Evolutionary conservation across 1,140 invertebrate genomes (phyloP).

Genomic region (Ceratina japonica): DNA sequence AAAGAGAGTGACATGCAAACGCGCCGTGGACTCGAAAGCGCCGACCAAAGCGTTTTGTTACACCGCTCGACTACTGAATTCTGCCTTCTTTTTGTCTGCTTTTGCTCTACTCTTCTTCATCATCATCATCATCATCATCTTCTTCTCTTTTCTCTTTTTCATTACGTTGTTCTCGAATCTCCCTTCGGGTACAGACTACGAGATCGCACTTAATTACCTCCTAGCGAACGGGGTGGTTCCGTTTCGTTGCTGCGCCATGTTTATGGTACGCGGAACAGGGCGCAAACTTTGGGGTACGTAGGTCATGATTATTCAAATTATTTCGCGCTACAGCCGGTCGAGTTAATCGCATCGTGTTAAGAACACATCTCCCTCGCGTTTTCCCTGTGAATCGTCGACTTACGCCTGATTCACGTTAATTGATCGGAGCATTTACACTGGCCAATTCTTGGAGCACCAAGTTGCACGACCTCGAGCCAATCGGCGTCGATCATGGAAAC

Average conservation of each 20-base stretch:
- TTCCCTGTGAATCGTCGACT: no score
- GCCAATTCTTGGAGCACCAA: no score
- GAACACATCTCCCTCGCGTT: no score
- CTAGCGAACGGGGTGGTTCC: constrained; percentile 22
- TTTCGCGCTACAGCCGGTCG: background rate
- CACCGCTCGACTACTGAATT: constrained; percentile 59
- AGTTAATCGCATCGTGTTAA: no score
- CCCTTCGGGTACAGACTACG: constrained; percentile 6
- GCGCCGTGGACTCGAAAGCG: constrained; percentile 67
- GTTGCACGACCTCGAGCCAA: no score
- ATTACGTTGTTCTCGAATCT: constrained; percentile 21
- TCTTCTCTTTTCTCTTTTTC: constrained; percentile 18
- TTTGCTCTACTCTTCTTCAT: background rate
- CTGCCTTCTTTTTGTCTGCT: constrained; percentile 34
- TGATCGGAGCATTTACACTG: no score
- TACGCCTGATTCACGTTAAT: no score
- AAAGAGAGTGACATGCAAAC: constrained; percentile 61
- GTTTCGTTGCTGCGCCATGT: constrained; percentile 10
- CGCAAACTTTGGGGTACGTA: constrained; percentile 17
- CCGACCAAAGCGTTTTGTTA: constrained; percentile 67
- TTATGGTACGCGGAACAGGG: constrained; percentile 13
- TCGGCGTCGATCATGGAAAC: no score
- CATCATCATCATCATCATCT: background rate
- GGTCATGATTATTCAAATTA: constrained; percentile 11
- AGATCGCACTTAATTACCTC: constrained; percentile 48